Conservation (phyloP, 2,113 vertebrate genomes). For the Peromyscus maniculatus region DNA sequence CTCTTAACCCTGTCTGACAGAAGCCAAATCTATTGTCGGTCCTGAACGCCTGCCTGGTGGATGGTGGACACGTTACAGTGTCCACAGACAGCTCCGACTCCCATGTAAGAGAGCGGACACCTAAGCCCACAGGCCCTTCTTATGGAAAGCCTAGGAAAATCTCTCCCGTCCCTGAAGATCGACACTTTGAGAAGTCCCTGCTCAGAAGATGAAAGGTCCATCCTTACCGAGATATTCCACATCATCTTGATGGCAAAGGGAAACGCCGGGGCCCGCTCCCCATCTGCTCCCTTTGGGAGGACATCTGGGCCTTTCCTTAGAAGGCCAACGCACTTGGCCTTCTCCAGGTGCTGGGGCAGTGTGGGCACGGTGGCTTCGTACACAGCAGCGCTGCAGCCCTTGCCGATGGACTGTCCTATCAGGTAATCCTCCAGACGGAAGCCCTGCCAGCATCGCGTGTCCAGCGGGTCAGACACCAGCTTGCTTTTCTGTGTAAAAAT, state of each 20-base stretch:
- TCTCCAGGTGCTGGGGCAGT: rapidly evolving
- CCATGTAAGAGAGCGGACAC: rapidly evolving
- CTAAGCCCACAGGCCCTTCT: not conserved
- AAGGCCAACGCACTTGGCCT: rapidly evolving
- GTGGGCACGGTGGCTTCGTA: constrained; percentile 91
- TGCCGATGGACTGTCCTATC: constrained; percentile 93
- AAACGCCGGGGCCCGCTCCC: constrained; percentile 29
- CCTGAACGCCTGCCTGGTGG: not conserved
- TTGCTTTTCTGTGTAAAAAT: constrained; percentile 91
- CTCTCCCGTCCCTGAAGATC: too few relatives aligned
- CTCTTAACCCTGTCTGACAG: not conserved
- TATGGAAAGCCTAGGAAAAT: not conserved
- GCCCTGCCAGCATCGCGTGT: constrained; percentile 87
- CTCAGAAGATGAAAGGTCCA: rapidly evolving
- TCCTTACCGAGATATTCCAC: constrained; percentile 90
- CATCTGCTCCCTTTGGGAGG: not conserved
- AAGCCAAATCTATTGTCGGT: not conserved
- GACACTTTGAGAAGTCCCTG: too few relatives aligned
- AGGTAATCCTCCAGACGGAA: constrained; percentile 95
- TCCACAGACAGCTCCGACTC: not conserved
- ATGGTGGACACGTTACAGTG: not conserved
- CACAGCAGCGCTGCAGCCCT: constrained; percentile 94
- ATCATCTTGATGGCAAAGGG: constrained; percentile 91
- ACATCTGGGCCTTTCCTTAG: not conserved
- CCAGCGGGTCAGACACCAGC: constrained; percentile 86